Conservation (phyloP, 1,140 invertebrate species). For the Amphibalanus amphitrite region DNA sequence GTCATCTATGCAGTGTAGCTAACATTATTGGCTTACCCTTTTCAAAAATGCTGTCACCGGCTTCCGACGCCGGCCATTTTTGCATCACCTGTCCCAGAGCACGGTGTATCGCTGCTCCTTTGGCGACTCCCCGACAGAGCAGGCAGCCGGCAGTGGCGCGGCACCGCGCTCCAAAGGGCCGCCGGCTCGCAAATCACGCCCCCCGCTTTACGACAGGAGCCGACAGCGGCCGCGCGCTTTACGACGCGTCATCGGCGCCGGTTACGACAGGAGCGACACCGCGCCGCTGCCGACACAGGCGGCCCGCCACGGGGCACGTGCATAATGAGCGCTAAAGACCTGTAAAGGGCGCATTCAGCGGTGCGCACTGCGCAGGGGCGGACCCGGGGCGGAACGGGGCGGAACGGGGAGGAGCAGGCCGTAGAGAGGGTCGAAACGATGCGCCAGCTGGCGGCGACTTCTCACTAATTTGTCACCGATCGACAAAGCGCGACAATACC, state of each 20-base stretch:
- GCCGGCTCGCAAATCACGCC: neutral
- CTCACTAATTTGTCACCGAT: neutral
- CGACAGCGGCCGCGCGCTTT: neutral
- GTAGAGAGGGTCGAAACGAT: neutral
- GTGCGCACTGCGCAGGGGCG: too few species aligned
- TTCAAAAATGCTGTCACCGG: too few species aligned
- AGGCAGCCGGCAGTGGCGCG: too few species aligned
- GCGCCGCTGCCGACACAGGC: neutral
- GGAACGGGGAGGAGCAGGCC: too few species aligned
- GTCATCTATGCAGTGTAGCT: too few species aligned
- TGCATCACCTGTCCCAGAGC: too few species aligned
- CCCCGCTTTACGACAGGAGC: neutral
- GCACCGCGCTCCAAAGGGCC: too few species aligned
- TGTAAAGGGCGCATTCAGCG: neutral
- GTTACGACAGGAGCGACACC: neutral
- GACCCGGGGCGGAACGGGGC: too few species aligned
- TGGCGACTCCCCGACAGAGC: too few species aligned
- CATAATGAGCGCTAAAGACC: slow-evolving; percentile 1
- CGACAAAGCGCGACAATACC: slow-evolving; percentile 1
- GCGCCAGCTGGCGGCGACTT: neutral
- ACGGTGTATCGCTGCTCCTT: too few species aligned
- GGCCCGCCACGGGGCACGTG: neutral
- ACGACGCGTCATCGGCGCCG: neutral
- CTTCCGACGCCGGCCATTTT: too few species aligned
- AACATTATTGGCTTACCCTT: too few species aligned